phyloP scores from a whole-genome alignment of 2,888 invertebrate species.

The Erynnis tages region DNA sequence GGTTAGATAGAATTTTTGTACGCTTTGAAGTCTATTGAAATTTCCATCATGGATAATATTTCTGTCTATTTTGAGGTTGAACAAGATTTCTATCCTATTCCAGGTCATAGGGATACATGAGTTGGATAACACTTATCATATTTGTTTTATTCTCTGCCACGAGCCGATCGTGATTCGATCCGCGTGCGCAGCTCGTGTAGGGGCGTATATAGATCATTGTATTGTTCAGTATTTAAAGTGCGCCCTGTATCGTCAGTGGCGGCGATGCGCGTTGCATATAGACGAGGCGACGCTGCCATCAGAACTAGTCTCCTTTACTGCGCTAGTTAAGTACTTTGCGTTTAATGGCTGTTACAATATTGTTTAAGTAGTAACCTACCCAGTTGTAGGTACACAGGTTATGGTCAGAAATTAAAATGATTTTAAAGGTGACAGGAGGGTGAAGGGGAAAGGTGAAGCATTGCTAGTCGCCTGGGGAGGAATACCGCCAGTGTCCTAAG shows the following conservation, averaged over 20 bases:
- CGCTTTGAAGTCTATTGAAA: no score
- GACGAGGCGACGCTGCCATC: constrained; percentile 48
- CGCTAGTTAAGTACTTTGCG: not conserved
- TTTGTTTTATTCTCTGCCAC: constrained; percentile 49
- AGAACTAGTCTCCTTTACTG: constrained; percentile 60
- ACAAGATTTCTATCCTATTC: no score
- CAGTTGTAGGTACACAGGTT: no score
- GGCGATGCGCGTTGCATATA: constrained; percentile 48
- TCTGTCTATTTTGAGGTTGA: no score
- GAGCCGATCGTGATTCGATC: constrained; percentile 56
- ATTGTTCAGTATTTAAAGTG: constrained; percentile 72
- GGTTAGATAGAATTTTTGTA: no score
- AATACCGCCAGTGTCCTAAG: no score
- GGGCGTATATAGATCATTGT: constrained; percentile 80
- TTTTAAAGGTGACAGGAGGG: no score
- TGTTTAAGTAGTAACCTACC: not conserved
- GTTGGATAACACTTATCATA: constrained; percentile 7
- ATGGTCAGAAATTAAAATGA: no score
- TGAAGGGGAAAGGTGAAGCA: no score
- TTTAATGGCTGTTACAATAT: constrained; percentile 9
- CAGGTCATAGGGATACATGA: no score
- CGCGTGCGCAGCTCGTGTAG: constrained; percentile 69
- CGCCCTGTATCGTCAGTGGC: constrained; percentile 66
- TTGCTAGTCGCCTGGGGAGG: no score
- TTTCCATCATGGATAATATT: no score